Evolutionary conservation across 2,888 invertebrate species (phyloP), one percentile per base, ranked within the genome.

Genomic region (Chrysotoxum bicinctum): DNA sequence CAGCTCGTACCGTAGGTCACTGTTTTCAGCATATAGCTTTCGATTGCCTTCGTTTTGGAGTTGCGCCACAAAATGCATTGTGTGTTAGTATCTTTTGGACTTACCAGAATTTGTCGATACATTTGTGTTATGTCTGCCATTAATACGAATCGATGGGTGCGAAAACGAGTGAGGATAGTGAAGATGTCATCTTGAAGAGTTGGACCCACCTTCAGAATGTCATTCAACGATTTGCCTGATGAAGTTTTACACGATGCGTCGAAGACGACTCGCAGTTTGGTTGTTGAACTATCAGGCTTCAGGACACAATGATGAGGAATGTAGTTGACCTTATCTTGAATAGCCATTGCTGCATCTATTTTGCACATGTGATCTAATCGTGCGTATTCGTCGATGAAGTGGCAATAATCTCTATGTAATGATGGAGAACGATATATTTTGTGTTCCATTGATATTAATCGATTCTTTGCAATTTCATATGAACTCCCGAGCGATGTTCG

Each of bases 151-250:
- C 16, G 48, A 50, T 72, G 60, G 23, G 37, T 60, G 35, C 72
- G 60, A 60, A 60, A 72, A 35, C 72, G 35, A 37, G 30, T 14
- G 5, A 62, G 50, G 19, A 50, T 62, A 14, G 40, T 62, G 21
- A 62, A 73, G n/a, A 73, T 62, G 62, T 73, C 60, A 73, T 73
- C 73, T 30, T 60, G 72, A 12, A 54, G 40, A 8, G 60, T 73
- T 26, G 73, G 73, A 26, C 73, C 50, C 3, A 73, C 62, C 37
- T 37, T 73, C 16, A 73, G 40, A 16, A 40, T 60, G 50, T 73
- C 62, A 50, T 73, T 73, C 3, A 74, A 52, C 1, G 52, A 74
- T 9, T 60, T 60, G 23, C 60, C 40, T 40, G 60, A 60, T 40
- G 60, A 14, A n/a, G n/a, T n/a, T n/a, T n/a, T n/a, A n/a, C n/a